Evolutionary conservation across 2,888 invertebrate genomes (phyloP), one percentile per base, ranked within the genome.

Genomic region (Eulithis testata): DNA sequence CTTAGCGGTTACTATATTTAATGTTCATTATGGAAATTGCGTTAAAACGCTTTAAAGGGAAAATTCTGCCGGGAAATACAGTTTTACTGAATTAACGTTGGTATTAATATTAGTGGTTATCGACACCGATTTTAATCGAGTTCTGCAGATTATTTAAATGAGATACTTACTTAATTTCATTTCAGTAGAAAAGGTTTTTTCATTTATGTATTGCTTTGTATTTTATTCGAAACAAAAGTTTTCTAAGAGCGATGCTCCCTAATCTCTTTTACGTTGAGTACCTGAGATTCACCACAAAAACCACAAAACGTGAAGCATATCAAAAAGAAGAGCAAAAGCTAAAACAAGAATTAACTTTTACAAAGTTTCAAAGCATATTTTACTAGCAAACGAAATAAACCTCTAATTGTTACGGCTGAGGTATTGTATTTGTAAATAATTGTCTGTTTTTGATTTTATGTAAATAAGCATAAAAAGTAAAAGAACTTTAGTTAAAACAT

Each of bases 381-480:
- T 62, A 63, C 40, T 73, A 69, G 62, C 60, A 56, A 62, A 53
- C 49, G 58, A 58, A 60, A 69, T 60, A 53, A 64, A 60, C 63
- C 59, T 60, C n/a, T n/a, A n/a, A n/a, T 71, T 68, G 63, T 66
- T 61, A 57, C 62, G 58, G 51, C 27, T 44, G 63, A 65, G 65
- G 66, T 64, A 60, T 51, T 69, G 60, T 57, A 54, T 66, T 65
- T 68, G 66, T 68, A 68, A 63, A 70, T 68, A 68, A 21, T 14
- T 51, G 67, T 68, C 53, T 61, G 58, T 62, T 63, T 60, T 67
- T 49, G 44, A 63, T 63, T 52, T 11, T 50, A 63, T 77, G 73
- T 76, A 82, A 76, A 79, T 81, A 75, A 68, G 55, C 44, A 68
- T 55, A n/a, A 51, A 50, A 55, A 12, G 14, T 6, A 31, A 53